Base-by-base conservation (phyloP, 2,797 vertebrate genomes). In the Parambassis ranga region DNA sequence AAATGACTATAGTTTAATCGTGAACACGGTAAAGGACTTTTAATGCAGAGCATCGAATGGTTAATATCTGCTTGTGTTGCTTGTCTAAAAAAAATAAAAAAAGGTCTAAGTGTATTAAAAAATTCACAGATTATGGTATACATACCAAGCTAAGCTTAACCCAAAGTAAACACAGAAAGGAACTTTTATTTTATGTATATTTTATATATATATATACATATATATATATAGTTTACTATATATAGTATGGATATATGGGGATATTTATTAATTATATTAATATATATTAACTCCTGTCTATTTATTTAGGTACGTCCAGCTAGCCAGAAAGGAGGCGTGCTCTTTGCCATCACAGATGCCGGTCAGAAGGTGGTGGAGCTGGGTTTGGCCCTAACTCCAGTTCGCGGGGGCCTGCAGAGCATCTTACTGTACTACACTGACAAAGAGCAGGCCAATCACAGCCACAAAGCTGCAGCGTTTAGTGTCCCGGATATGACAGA, bases 261-360 rank as follows among this genome's bases (percentile, higher is more conserved):
- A n/a, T n/a, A n/a, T n/a, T n/a, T n/a, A n/a, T n/a, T n/a, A n/a
- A n/a, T n/a, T n/a, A n/a, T n/a, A n/a, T n/a, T n/a, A n/a, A n/a
- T n/a, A n/a, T n/a, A n/a, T n/a, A n/a, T n/a, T n/a, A n/a, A n/a
- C n/a, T n/a, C 10, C 2, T 1, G 24, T 10, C 4, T 24, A 2
- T 36, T 0, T 6, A 32, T 58, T n/a, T 32, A 91, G 88, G 68
- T 91, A 15, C 83, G 85, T 22, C 96, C 96, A 2, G 75, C 60
- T 52, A 91, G 82, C 2, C 72, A 81, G 20, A 86, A 2, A 13
- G 96, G 95, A 1, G 96, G 96, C 0, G 87, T 94, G 51, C 87
- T 97, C 7, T 98, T 98, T 18, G 95, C 96, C n/a, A 77, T 98
- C 75, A 97, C 94, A 0, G 95, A 97, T 37, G 85, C 92, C 71